Evolutionary conservation across 2,113 vertebrate genomes (phyloP).

Genomic region (Coptodon rendalli): DNA sequence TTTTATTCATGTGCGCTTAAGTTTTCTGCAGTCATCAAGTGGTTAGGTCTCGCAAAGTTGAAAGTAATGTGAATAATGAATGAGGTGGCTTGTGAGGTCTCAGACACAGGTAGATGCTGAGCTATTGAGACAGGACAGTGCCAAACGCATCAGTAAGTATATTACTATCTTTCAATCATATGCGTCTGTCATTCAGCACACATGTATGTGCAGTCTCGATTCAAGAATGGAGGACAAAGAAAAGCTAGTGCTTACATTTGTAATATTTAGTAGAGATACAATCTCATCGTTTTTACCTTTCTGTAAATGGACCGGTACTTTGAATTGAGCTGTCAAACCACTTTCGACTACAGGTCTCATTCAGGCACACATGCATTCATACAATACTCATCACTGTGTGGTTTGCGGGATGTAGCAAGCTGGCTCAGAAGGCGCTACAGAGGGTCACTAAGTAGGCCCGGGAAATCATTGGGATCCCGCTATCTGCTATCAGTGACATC

Average conservation of each 20-base stretch:
- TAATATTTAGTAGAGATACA: neutral
- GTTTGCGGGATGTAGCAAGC: neutral
- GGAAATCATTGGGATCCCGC: neutral
- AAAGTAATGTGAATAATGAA: conserved; percentile 24
- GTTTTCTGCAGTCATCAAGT: conserved; percentile 13
- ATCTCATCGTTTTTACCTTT: neutral
- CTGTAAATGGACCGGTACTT: neutral
- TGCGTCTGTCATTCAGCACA: neutral
- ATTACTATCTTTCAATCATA: conserved; percentile 33
- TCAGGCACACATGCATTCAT: neutral
- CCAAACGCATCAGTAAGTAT: conserved; percentile 6
- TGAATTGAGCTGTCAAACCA: neutral
- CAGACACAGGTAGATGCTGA: neutral
- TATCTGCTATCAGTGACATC: neutral
- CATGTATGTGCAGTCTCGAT: neutral
- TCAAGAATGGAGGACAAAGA: neutral
- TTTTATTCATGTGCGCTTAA: conserved; percentile 16
- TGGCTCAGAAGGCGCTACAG: neutral
- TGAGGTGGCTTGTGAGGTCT: neutral
- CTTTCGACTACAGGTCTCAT: neutral
- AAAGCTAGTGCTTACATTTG: neutral
- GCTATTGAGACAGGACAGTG: conserved; percentile 18
- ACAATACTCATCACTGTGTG: neutral
- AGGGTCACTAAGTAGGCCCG: neutral
- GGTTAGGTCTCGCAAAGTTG: neutral